Conservation (phyloP, 2,797 vertebrate species). For the Threskiornis aethiopicus region DNA sequence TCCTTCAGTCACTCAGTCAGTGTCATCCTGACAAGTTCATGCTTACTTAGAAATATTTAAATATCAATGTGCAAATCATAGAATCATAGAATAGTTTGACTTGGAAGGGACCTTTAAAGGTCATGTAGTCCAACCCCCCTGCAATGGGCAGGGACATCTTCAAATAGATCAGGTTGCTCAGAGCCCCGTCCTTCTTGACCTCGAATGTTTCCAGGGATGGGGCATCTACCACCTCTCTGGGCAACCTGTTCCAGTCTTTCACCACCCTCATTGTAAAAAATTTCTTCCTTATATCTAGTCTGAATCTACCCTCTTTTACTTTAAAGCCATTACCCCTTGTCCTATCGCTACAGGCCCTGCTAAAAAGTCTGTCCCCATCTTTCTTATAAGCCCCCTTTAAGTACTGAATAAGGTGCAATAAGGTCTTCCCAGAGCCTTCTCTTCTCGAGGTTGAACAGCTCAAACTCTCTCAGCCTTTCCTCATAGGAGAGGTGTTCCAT, state of each 20-base stretch:
- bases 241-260: background rate
- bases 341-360: rapidly evolving
- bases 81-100: background rate
- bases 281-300: background rate
- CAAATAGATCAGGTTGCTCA: background rate
- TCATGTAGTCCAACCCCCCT: background rate
- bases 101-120: background rate
- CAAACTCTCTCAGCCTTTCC: background rate
- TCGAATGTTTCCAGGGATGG: background rate
- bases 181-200: background rate
- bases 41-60: background rate
- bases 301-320: background rate
- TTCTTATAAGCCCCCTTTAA: background rate
- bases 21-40: background rate
- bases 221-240: background rate
- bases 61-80: background rate
- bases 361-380: background rate
- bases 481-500: background rate
- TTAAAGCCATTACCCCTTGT: background rate
- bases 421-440: background rate
- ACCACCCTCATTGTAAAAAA: background rate
- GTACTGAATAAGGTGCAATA: background rate
- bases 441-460: background rate
- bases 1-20: background rate
- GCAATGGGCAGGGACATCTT: background rate